Base-by-base conservation (phyloP, 2,797 vertebrate species). In the Loris lydekkerianus region DNA sequence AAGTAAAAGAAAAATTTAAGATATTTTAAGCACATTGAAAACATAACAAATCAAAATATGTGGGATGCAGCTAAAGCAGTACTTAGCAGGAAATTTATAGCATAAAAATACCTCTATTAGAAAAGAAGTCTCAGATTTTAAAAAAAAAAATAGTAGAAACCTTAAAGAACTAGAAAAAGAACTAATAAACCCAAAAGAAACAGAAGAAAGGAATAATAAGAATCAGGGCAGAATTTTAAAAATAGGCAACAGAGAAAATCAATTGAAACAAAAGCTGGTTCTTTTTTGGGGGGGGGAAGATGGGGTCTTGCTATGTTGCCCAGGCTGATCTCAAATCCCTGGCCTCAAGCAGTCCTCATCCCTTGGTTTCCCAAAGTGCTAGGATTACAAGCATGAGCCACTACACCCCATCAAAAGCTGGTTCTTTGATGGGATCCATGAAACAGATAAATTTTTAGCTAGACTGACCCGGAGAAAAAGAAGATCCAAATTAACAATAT, bases 11-110 rank as follows among this genome's bases (percentile, higher is more conserved):
- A 82, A 92, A 81, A 58, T 67, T 63, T 46, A 91, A 86, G 25
- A 58, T 86, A 93, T 46, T 86, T 93, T 70, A 88, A 88, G 65
- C 34, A 73, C 15, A 65, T 25, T 67, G 40, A 93, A 95, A 86
- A 78, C 65, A 85, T 25, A 93, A 17, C 75, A 76, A 37, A 80
- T 75, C n/a, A 75, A 86, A 93, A 93, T 93, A 27, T 77, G 11
- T 73, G 31, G 61, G 14, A 82, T 67, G 5, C 29, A 72, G 3
- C 10, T 40, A 87, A 89, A 61, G 60, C 10, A 93, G 67, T 43
- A 65, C 27, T 88, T 88, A 88, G 43, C 88, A 25, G 40, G 7
- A 43, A 75, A 93, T 58, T 56, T 56, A n/a, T 21, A 56, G 70
- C 69, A 82, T 15, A 53, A 65, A 65, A 93, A 81, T 34, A 17